phyloP scores from a whole-genome alignment of 2,113 vertebrate species.

The Aphelocoma coerulescens region DNA sequence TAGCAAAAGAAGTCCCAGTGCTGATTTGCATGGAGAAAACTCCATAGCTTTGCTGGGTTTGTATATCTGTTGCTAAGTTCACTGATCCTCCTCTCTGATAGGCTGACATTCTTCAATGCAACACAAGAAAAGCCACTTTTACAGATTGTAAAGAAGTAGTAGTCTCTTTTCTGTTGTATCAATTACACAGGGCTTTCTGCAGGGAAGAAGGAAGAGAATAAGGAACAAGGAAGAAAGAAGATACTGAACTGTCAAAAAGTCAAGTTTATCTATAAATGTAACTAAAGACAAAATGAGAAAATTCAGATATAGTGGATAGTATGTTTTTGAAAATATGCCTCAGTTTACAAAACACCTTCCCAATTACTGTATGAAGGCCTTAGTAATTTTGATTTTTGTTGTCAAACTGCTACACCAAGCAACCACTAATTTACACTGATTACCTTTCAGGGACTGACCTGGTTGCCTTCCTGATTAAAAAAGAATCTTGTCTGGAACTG shows the following conservation, averaged over 20 bases:
- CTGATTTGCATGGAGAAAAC: neutral
- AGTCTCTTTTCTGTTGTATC: neutral
- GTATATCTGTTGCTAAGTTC: neutral
- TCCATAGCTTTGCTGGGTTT: neutral
- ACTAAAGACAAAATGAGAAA: neutral
- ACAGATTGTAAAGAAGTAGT: neutral
- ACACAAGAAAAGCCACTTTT: neutral
- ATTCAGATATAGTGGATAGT: neutral
- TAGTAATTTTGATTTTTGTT: neutral
- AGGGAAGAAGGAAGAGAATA: neutral
- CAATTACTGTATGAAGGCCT: neutral
- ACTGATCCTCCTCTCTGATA: neutral
- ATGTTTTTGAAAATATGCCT: neutral
- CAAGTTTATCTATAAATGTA: neutral
- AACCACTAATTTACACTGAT: neutral
- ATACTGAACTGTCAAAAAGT: neutral
- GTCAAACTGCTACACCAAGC: neutral
- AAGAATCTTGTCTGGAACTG: neutral
- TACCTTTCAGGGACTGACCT: neutral
- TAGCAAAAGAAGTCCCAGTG: neutral
- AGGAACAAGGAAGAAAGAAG: neutral
- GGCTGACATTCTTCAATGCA: neutral
- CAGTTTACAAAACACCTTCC: neutral
- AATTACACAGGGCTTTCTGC: neutral
- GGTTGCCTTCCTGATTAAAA: neutral